Percentiles rank a stretch among this genome's conserved stretches.
These are phyloP conservation scores for Chironomus tentans DNA, from an alignment of 2,888 invertebrate species.

Conservation along the genomic window DNA sequence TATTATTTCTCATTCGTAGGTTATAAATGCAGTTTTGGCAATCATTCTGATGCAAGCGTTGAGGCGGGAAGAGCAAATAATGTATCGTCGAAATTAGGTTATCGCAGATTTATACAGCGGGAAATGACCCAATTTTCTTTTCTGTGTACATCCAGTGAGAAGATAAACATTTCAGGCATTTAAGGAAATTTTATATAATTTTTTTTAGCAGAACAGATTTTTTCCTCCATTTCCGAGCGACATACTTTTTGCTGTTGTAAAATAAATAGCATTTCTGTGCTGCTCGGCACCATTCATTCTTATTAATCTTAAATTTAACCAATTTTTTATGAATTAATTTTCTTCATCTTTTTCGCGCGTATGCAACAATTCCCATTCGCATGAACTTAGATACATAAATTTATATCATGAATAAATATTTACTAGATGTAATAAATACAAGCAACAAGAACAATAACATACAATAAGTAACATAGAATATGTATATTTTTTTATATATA, in stretches of 20 bases:
- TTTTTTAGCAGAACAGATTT: neutral
- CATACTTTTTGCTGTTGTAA: no score
- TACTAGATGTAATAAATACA: no score
- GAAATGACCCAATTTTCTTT: constrained; percentile 4
- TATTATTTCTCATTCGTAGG: constrained; percentile 42
- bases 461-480: neutral
- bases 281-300: no score
- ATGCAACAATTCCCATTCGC: no score
- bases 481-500: no score
- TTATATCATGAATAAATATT: no score
- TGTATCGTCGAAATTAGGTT: constrained; percentile 21
- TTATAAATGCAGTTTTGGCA: constrained; percentile 61
- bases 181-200: neutral
- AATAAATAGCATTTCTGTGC: no score
- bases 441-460: no score
- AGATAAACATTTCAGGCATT: neutral
- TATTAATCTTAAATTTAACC: constrained; percentile 19
- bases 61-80: constrained; percentile 59
- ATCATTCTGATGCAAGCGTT: constrained; percentile 62
- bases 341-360: neutral
- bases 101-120: neutral
- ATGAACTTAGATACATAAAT: no score
- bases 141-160: neutral
- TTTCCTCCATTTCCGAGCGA: neutral
- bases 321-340: constrained; percentile 16